Conservation (phyloP, 1,140 invertebrate species). For the Glossosoma conforme region DNA sequence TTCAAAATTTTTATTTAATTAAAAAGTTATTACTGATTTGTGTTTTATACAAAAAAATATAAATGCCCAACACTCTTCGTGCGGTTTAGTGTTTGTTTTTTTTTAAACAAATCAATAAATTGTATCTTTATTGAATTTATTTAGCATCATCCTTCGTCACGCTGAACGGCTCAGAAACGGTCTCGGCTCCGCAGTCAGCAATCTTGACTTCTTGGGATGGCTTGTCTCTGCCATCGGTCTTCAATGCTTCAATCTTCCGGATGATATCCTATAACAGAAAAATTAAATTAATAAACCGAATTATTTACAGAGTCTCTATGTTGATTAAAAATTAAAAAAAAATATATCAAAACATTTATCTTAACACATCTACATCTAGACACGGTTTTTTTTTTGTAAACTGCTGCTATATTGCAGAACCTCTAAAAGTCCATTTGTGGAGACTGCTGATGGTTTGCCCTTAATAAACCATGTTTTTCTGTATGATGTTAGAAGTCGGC, state of each 20-base stretch:
- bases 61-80: conserved; percentile 12
- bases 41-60: conserved; percentile 16
- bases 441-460: no score
- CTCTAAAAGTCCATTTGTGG: no score
- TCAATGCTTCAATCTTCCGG: conserved; percentile 73
- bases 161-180: conserved; percentile 69
- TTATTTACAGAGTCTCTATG: no score
- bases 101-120: conserved; percentile 12
- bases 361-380: no score
- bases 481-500: no score
- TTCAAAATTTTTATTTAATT: no score
- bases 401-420: no score
- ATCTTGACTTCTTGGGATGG: conserved; percentile 79
- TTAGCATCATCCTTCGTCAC: conserved; percentile 76
- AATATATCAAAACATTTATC: no score
- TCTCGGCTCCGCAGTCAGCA: conserved; percentile 63
- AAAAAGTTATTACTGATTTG: not conserved
- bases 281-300: no score
- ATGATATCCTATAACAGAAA: conserved; percentile 68
- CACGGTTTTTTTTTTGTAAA: no score
- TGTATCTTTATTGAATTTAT: not conserved
- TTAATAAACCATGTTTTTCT: no score
- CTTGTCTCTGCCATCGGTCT: conserved; percentile 70
- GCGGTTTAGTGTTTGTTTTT: not conserved
- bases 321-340: no score